Conservation (phyloP, 2,797 vertebrate species). For the Chelonia mydas region DNA sequence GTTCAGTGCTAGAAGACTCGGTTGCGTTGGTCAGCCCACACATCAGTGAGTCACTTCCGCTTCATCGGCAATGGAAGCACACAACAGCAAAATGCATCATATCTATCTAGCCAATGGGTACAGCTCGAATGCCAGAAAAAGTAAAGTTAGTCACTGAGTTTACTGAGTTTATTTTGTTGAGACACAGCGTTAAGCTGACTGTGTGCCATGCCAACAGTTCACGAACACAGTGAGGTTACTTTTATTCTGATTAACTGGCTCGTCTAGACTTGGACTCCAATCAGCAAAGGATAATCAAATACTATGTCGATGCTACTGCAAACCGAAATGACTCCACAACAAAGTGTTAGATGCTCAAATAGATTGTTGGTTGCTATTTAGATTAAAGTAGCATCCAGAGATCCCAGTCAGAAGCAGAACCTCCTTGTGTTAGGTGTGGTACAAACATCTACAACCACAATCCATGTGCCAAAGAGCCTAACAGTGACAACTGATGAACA, state of each 20-base stretch:
- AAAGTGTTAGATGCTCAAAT: not conserved
- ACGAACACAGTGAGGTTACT: not conserved
- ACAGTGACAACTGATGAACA: not conserved
- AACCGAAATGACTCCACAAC: conserved; percentile 15
- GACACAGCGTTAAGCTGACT: not conserved
- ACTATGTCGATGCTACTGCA: not conserved
- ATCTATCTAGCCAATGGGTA: conserved; percentile 29
- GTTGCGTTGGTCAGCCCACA: conserved; percentile 70
- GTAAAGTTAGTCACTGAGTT: conserved; percentile 28
- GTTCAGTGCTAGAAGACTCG: conserved; percentile 53
- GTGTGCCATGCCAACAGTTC: not conserved
- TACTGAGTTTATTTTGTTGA: not conserved
- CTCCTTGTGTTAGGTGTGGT: not conserved
- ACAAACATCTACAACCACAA: not conserved
- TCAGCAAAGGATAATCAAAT: not conserved
- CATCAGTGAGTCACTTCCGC: conserved; percentile 64
- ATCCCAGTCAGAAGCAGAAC: not conserved
- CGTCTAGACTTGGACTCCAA: not conserved
- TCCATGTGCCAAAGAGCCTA: not conserved
- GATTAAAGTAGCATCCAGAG: not conserved
- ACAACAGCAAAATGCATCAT: conserved; percentile 51
- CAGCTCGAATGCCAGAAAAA: conserved; percentile 25
- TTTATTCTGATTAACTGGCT: conserved; percentile 17
- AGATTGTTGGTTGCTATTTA: conserved; percentile 10
- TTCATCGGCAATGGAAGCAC: conserved; percentile 49